Percentiles rank a stretch among this genome's conserved stretches.
Evolutionary conservation across 2,797 vertebrate genomes (phyloP).

Genomic region (Hemitrygon akajei): DNA sequence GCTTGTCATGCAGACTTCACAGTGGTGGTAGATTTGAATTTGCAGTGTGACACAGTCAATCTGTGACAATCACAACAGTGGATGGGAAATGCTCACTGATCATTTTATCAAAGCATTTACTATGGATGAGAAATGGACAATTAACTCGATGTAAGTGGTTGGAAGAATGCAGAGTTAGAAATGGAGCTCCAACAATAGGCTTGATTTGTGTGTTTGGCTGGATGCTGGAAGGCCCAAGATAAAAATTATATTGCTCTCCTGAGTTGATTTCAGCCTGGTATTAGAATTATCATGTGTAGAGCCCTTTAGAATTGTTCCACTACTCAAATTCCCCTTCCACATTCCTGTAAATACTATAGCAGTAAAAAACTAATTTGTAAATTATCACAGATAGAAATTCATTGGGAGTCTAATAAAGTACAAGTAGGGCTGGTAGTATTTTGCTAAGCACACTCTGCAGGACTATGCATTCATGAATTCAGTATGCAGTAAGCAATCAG

Average conservation of each 20-base stretch:
- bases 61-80: not conserved
- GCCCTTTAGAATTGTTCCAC: not conserved
- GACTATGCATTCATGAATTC: not conserved
- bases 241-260: not conserved
- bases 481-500: not conserved
- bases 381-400: not conserved
- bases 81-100: not conserved
- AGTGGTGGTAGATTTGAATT: not conserved
- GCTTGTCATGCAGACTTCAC: conserved; percentile 19
- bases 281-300: too few species aligned
- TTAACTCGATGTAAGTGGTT: not conserved
- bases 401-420: not conserved
- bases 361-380: not conserved
- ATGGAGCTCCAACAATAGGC: not conserved
- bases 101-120: not conserved
- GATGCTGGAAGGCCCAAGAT: not conserved
- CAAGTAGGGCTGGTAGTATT: not conserved
- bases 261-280: too few species aligned
- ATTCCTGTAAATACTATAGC: too few species aligned
- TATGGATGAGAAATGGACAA: not conserved
- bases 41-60: not conserved
- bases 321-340: not conserved
- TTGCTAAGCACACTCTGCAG: not conserved
- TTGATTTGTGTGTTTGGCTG: not conserved
- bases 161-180: not conserved